These are phyloP conservation scores for Cerastis leucographa DNA, from an alignment of 2,888 invertebrate species.

Conservation along the genomic window DNA sequence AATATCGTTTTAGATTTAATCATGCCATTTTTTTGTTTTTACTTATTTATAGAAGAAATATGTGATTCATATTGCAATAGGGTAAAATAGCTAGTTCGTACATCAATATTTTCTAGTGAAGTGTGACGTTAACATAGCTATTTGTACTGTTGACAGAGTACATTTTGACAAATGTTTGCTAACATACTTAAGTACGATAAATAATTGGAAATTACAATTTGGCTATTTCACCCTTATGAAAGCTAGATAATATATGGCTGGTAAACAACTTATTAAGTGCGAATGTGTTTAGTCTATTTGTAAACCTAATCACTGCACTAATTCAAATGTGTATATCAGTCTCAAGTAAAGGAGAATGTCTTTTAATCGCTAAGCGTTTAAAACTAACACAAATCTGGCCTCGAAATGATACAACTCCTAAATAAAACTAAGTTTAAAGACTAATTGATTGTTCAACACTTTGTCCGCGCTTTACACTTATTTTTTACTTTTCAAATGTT, in stretches of 20 bases:
- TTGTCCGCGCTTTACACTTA: conserved; percentile 35
- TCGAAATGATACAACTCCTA: conserved; percentile 23
- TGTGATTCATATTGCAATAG: conserved; percentile 6
- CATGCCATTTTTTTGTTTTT: conserved; percentile 18
- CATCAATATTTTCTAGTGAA: background rate
- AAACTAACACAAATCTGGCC: conserved; percentile 35
- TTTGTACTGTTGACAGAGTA: background rate
- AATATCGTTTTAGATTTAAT: conserved; percentile 32
- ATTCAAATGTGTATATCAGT: conserved; percentile 51
- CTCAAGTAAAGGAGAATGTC: conserved; percentile 28
- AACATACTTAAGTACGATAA: background rate
- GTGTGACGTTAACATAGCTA: background rate
- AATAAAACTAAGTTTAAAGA: conserved; percentile 20
- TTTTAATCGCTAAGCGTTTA: conserved; percentile 48
- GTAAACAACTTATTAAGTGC: conserved; percentile 41
- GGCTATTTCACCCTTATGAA: conserved; percentile 45
- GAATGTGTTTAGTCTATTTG: conserved; percentile 18
- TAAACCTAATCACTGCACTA: conserved; percentile 25
- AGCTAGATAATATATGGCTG: background rate
- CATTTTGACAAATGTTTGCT: conserved; percentile 8
- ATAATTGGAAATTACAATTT: conserved; percentile 50
- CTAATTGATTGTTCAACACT: conserved; percentile 51
- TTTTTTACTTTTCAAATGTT: conserved; percentile 29
- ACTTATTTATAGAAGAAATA: background rate
- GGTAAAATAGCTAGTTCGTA: conserved; percentile 29